These are phyloP conservation scores for Lochmaea crataegi DNA, from an alignment of 2,888 invertebrate genomes.

Conservation along the genomic window DNA sequence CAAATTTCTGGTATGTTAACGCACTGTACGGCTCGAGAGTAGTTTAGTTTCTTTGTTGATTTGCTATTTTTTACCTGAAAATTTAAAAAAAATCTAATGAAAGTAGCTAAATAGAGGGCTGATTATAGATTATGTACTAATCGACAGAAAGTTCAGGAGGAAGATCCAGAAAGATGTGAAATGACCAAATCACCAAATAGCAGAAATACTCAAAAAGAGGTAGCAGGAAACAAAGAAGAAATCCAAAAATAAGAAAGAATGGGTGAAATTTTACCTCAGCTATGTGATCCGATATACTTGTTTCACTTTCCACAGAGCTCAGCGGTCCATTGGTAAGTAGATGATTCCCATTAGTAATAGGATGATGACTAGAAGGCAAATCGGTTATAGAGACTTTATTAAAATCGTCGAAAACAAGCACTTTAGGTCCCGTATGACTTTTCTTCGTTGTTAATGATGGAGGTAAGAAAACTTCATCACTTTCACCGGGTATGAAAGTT, in stretches of 20 bases:
- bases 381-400: slow-evolving; percentile 59
- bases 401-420: slow-evolving; percentile 56
- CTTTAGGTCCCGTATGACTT: slow-evolving; percentile 59
- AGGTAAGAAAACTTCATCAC: slow-evolving; percentile 63
- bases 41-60: slow-evolving; percentile 61
- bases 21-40: slow-evolving; percentile 70
- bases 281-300: slow-evolving; percentile 64
- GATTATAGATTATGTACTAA: no score
- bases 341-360: slow-evolving; percentile 35
- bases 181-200: no score
- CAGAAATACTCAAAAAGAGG: no score
- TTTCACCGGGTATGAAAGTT: slow-evolving; percentile 64
- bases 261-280: slow-evolving; percentile 50
- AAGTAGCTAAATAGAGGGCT: no score
- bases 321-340: slow-evolving; percentile 57
- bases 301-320: slow-evolving; percentile 44
- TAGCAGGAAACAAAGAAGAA: no score
- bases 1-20: slow-evolving; percentile 68
- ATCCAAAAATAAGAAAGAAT: not conserved
- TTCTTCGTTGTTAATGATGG: slow-evolving; percentile 51
- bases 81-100: not conserved
- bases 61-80: slow-evolving; percentile 58
- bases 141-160: no score
- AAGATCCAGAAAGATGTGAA: no score
- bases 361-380: slow-evolving; percentile 52